Base-by-base conservation (phyloP, 2,113 vertebrate genomes). In the Collichthys lucidus region DNA sequence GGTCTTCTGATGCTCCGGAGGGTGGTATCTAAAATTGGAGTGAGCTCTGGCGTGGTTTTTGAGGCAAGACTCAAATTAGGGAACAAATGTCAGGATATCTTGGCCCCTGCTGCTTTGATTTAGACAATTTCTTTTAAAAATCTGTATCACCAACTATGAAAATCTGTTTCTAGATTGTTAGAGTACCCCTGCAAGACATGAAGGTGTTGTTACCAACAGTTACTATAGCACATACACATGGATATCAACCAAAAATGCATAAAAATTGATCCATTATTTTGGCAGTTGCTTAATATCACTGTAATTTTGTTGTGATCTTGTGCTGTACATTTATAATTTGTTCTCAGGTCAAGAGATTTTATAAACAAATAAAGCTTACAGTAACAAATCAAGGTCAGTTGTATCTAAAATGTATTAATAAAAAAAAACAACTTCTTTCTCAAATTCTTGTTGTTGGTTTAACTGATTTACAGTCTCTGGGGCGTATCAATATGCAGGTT, bases 391-490 rank as follows among this genome's bases (percentile, higher is more conserved):
- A 47, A 47, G 14, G 14, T 11, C 31, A 2, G 14, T 5, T 47
- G n/a, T 31, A 22, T 29, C 44, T 22, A 26, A 31, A 49, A 16
- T 64, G 31, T 1, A 42, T 56, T 24, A 7, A 20, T n/a, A 16
- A 0, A 31, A 59, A 75, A 42, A 8, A 59, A 75, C 26, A 8
- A 10, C 16, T 15, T 53, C 3, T 49, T 44, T 42, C 44, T 11
- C 3, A 31, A 11, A 19, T 40, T 46, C 42, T 11, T 44, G 40
- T 68, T 29, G 49, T 26, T 61, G 22, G n/a, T 44, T 77, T 52
- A 63, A 55, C 35, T 11, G 14, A 68, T 64, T 68, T 50, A 56
- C 19, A 52, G 55, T 11, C 16, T 55, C 82, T 42, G 74, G 52
- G 19, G 40, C 11, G 20, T 59, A 49, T 56, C 35, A 22, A 53